phyloP scores from a whole-genome alignment of 2,888 invertebrate species.

The Metallyticus violacea region DNA sequence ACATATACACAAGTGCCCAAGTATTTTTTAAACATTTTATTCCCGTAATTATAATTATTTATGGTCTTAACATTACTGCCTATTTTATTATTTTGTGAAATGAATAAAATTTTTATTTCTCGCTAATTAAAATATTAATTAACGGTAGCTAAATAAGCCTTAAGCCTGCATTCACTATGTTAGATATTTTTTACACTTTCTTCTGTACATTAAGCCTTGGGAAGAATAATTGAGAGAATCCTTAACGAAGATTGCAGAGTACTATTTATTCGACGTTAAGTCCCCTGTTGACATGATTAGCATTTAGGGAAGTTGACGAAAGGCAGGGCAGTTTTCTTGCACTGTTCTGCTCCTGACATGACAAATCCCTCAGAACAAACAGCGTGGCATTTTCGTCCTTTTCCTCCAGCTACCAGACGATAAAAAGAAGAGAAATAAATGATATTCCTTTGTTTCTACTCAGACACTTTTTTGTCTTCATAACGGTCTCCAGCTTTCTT shows the following conservation, averaged over 20 bases:
- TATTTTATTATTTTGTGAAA: too few species aligned
- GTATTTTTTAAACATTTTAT: too few species aligned
- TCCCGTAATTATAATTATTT: too few species aligned
- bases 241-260: background rate
- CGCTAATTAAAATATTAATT: too few species aligned
- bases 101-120: too few species aligned
- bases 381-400: background rate
- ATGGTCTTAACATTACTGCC: too few species aligned
- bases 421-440: background rate
- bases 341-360: background rate
- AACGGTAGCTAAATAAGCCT: too few species aligned
- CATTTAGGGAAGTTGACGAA: background rate
- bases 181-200: background rate
- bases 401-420: background rate
- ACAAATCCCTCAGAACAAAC: background rate
- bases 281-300: background rate
- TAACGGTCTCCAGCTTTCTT: background rate
- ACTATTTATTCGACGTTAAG: background rate
- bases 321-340: background rate
- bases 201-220: background rate
- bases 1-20: too few species aligned
- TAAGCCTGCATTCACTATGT: too few species aligned
- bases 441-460: background rate
- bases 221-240: background rate
- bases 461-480: background rate